These are phyloP conservation scores for Stylophora pistillata DNA, from an alignment of 64 coral and sea anemone genomes.

Conservation along the genomic window DNA sequence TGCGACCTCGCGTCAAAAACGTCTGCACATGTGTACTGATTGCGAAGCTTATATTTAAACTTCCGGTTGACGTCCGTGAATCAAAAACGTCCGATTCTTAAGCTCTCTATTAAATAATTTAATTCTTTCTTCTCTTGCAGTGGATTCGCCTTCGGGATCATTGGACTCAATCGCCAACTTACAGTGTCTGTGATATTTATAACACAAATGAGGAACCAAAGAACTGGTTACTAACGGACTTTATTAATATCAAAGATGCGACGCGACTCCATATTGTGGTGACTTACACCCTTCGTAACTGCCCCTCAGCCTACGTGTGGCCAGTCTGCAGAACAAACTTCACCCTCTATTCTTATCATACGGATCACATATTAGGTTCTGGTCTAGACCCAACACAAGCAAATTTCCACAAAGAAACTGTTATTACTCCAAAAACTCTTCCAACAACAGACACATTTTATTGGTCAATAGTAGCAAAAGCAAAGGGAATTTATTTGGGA, in stretches of 20 bases:
- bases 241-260: constrained; percentile 39
- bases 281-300: constrained; percentile 7
- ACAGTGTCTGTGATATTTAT: constrained; percentile 13
- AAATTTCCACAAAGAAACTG: no score
- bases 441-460: no score
- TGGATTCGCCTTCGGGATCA: background rate
- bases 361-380: background rate
- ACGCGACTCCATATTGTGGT: constrained; percentile 20
- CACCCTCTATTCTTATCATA: constrained; percentile 28
- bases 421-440: no score
- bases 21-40: no score
- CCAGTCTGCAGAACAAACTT: constrained; percentile 27
- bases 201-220: background rate
- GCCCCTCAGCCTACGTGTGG: background rate
- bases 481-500: no score
- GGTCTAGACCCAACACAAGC: background rate
- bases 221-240: constrained; percentile 49
- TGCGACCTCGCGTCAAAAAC: no score
- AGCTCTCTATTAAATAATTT: no score
- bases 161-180: background rate
- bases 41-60: no score
- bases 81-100: no score
- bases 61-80: no score
- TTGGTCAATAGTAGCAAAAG: no score
- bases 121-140: background rate